Evolutionary conservation across 2,113 vertebrate genomes (phyloP), one percentile per base, ranked within the genome.

Genomic region (Gymnobelideus leadbeateri): DNA sequence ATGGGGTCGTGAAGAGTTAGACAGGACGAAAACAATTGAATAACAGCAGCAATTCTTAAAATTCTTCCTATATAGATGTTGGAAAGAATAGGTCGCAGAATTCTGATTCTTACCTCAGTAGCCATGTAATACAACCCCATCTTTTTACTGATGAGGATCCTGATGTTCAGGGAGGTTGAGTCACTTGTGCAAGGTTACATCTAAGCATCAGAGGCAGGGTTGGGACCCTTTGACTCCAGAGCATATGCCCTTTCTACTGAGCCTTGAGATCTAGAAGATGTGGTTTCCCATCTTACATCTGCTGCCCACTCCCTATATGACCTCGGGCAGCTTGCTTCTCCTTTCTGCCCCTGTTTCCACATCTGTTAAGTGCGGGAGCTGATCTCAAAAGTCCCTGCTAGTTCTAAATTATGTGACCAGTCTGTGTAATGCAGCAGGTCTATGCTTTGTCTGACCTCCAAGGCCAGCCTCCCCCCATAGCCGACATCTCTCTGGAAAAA

Each of bases 401-500:
- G 6, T 43, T n/a, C 61, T 84, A 43, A 23, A 43, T 84, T 84
- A 16, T 43, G 6, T 43, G 68, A 84, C n/a, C 68, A 2, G n/a
- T 43, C 19, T 84, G 6, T 19, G 43, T n/a, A 84, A 23, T 43
- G n/a, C 0, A 2, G 68, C 6, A 84, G 23, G 68, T n/a, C 61
- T 77, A 19, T n/a, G 61, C 89, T 90, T 90, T 90, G 43, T 90
- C 89, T 10, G 0, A 23, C 7, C 68, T 84, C 68, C 68, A 84
- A 43, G 68, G n/a, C 89, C 46, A 90, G 24, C 49, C 28, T 31
- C 21, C 46, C 49, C 47, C 47, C 3, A 14, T 31, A 47, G 68
- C 68, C 68, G n/a, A 84, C 68, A n/a, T 84, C n/a, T 84, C 61
- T 84, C 68, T 84, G 89, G 49, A 90, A 90, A 49, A 90, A 50